phyloP scores from a whole-genome alignment of 2,797 vertebrate species.

The Huso huso region DNA sequence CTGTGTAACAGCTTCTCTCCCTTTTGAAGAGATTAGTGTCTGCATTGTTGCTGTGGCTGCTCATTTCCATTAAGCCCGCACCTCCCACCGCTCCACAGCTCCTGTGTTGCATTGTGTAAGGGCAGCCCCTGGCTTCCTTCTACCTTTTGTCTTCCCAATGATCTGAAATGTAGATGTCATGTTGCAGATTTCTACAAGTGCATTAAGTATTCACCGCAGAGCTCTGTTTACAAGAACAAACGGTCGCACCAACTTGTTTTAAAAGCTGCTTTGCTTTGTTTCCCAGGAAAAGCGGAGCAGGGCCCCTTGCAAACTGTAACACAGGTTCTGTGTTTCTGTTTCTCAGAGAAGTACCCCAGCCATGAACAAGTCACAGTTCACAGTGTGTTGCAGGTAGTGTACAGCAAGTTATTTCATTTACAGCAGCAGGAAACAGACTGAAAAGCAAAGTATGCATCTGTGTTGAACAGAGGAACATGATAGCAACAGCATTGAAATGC shows the following conservation, averaged over 20 bases:
- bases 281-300: neutral
- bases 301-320: no score
- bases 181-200: slow-evolving; percentile 68
- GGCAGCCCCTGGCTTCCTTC: slow-evolving; percentile 64
- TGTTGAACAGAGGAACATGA: no score
- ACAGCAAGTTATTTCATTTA: no score
- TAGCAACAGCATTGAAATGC: no score
- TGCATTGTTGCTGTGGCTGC: slow-evolving; percentile 14
- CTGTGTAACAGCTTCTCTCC: slow-evolving; percentile 18
- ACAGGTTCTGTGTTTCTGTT: neutral
- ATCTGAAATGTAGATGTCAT: slow-evolving; percentile 73
- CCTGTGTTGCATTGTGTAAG: slow-evolving; percentile 48
- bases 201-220: slow-evolving; percentile 56
- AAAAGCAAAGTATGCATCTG: no score
- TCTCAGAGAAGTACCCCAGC: neutral
- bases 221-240: slow-evolving; percentile 22
- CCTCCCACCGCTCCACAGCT: neutral
- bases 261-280: neutral
- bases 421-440: no score
- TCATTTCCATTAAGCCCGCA: slow-evolving; percentile 13
- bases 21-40: slow-evolving; percentile 19
- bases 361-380: no score
- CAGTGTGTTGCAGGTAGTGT: no score
- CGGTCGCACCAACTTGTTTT: slow-evolving; percentile 21
- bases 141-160: slow-evolving; percentile 73